Percentiles rank a stretch among this genome's conserved stretches.
Conservation (phyloP, 2,888 invertebrate genomes). For the Helleia helle region DNA sequence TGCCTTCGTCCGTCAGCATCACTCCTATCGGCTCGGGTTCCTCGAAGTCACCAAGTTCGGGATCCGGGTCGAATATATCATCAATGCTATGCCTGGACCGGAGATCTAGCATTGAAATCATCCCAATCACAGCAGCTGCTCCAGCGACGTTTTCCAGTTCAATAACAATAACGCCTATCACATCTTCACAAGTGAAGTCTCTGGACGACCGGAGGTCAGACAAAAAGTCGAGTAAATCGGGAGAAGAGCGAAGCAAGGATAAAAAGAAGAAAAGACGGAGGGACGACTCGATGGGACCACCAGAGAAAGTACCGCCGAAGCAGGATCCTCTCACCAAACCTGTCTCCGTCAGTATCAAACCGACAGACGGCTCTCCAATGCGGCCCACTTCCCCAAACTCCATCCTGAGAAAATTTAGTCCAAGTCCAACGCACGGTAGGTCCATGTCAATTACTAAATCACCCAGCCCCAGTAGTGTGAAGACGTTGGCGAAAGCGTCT, state of each 20-base stretch:
- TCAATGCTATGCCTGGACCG: slow-evolving; percentile 79
- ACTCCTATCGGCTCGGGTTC: slow-evolving; percentile 61
- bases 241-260: slow-evolving; percentile 67
- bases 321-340: slow-evolving; percentile 82
- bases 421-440: slow-evolving; percentile 80
- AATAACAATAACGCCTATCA: slow-evolving; percentile 90
- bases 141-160: slow-evolving; percentile 82
- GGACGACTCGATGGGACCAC: slow-evolving; percentile 87
- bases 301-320: slow-evolving; percentile 85
- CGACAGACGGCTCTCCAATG: slow-evolving; percentile 76
- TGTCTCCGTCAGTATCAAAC: slow-evolving; percentile 82
- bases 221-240: slow-evolving; percentile 58
- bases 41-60: slow-evolving; percentile 77
- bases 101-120: slow-evolving; percentile 88
- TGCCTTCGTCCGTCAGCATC: slow-evolving; percentile 69
- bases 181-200: slow-evolving; percentile 69
- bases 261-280: slow-evolving; percentile 85
- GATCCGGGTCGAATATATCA: slow-evolving; percentile 70
- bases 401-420: slow-evolving; percentile 79
- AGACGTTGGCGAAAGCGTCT: slow-evolving; percentile 58
- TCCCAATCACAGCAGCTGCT: slow-evolving; percentile 80
- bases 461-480: slow-evolving; percentile 60
- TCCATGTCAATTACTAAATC: slow-evolving; percentile 78
- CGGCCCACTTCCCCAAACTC: slow-evolving; percentile 79
- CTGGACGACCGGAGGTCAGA: slow-evolving; percentile 63